These are phyloP conservation scores for Cynocephalus volans DNA, from an alignment of 2,113 vertebrate genomes.

Conservation along the genomic window DNA sequence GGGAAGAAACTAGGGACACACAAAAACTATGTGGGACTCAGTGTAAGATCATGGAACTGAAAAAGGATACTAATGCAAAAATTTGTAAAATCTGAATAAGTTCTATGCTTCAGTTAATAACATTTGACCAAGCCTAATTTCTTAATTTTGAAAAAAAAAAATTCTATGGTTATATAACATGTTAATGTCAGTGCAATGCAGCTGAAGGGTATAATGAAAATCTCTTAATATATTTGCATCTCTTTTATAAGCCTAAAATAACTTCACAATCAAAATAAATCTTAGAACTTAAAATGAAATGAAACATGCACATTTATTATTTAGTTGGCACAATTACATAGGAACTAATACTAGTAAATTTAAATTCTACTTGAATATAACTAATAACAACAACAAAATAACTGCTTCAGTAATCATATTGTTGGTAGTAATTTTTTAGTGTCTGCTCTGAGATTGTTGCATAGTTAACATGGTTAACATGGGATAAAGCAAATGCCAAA, in stretches of 20 bases:
- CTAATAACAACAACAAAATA: neutral
- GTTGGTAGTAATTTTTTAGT: no score
- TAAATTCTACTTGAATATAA: neutral
- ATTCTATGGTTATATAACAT: neutral
- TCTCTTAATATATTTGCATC: neutral
- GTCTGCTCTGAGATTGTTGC: neutral
- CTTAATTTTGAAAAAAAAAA: neutral
- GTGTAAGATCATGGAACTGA: neutral
- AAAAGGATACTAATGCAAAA: neutral
- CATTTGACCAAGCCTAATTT: neutral
- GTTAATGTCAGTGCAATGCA: neutral
- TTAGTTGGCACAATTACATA: neutral
- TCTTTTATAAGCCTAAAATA: neutral
- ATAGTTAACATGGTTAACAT: neutral
- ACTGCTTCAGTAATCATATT: neutral
- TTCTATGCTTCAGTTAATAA: neutral
- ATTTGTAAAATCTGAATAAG: neutral
- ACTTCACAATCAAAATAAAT: neutral
- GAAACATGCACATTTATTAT: neutral
- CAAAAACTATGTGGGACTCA: neutral
- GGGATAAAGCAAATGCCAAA: no score
- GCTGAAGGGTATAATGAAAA: neutral
- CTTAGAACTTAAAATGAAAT: constrained; percentile 1
- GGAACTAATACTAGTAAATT: neutral
- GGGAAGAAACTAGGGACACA: neutral